Evolutionary conservation across 2,797 vertebrate genomes (phyloP).

Genomic region (Lycodopsis pacificus): DNA sequence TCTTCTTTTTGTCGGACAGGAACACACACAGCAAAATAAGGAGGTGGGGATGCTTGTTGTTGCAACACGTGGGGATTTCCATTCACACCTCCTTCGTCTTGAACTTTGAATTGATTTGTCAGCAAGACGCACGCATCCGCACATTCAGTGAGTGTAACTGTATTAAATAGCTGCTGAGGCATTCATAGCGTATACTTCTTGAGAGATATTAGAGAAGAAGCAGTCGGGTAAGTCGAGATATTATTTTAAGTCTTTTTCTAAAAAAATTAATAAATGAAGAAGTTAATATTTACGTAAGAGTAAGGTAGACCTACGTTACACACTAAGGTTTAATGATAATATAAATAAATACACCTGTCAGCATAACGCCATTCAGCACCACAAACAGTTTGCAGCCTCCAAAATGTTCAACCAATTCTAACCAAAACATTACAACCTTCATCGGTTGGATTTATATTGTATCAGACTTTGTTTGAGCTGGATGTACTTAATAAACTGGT

Average conservation of each 20-base stretch:
- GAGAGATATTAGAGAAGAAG: not conserved
- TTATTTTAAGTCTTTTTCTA: not conserved
- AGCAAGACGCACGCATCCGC: not conserved
- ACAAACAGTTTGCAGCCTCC: not conserved
- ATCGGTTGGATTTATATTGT: not conserved
- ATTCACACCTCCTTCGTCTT: not conserved
- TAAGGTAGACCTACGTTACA: not conserved
- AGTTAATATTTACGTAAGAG: not conserved
- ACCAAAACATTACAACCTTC: not conserved
- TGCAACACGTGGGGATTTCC: not conserved
- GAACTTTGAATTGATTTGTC: not conserved
- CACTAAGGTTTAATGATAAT: not conserved
- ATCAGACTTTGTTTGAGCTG: not conserved
- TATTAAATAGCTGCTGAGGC: too few relatives aligned
- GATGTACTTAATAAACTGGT: not conserved
- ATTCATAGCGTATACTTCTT: not conserved
- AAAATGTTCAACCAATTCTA: not conserved
- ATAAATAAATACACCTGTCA: not conserved
- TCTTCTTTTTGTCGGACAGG: not conserved
- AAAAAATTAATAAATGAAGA: not conserved
- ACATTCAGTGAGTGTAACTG: too few relatives aligned
- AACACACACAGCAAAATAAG: accelerated
- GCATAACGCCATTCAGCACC: not conserved
- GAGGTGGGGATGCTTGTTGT: not conserved
- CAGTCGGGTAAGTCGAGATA: slow-evolving; percentile 28